Evolutionary conservation across 2,888 invertebrate species (phyloP).

Genomic region (Neria commutata): DNA sequence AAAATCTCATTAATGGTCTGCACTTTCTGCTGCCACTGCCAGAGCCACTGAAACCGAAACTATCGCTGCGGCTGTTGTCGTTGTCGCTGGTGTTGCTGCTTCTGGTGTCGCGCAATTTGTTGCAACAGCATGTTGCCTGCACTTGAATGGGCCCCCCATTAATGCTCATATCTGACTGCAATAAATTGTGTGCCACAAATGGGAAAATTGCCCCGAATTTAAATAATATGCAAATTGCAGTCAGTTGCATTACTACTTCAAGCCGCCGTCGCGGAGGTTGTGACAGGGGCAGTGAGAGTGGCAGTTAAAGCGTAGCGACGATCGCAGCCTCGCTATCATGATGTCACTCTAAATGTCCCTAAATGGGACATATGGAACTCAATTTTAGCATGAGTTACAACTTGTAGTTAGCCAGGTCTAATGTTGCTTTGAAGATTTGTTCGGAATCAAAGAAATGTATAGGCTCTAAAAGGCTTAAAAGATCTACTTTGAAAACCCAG

Average conservation of each 20-base stretch:
- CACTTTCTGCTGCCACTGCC: neutral
- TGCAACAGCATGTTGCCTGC: neutral
- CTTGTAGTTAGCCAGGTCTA: no score
- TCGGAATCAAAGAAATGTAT: no score
- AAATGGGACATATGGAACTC: no score
- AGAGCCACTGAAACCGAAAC: neutral
- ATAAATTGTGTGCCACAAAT: neutral
- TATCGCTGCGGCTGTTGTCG: neutral
- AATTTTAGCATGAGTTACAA: no score
- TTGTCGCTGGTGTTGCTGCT: no score
- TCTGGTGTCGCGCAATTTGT: no score
- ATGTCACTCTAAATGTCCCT: neutral
- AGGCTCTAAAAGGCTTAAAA: no score
- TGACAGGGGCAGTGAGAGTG: neutral
- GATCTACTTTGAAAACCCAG: no score
- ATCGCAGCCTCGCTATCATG: neutral
- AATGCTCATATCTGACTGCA: neutral
- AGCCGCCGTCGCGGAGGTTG: neutral
- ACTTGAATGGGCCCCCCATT: neutral
- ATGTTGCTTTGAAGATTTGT: no score
- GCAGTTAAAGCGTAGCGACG: neutral
- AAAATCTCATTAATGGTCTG: constrained; percentile 31
- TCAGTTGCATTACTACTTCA: neutral
- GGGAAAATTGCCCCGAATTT: neutral
- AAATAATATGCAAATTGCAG: neutral